These are phyloP conservation scores for Macropus fuliginosus DNA, from an alignment of 2,797 vertebrate genomes.

Conservation along the genomic window DNA sequence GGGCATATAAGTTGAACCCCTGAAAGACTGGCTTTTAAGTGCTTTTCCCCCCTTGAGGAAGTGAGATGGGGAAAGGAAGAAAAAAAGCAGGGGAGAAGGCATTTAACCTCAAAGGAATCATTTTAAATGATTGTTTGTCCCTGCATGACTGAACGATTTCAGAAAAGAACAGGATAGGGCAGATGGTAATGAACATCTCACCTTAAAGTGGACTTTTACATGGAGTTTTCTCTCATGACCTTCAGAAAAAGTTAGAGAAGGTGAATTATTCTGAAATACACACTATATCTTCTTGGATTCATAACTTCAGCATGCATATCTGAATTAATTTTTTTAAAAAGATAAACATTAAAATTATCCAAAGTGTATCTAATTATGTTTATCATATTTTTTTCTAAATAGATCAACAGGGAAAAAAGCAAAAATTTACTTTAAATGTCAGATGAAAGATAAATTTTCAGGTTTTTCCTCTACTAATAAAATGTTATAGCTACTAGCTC, in stretches of 20 bases:
- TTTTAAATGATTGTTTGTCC: slow-evolving; percentile 27
- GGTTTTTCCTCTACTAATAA: not conserved
- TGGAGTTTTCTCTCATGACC: not conserved
- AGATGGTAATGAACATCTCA: not conserved
- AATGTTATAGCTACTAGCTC: not conserved
- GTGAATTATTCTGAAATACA: not conserved
- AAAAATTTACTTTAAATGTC: not conserved
- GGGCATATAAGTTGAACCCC: slow-evolving; percentile 52
- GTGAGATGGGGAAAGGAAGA: slow-evolving; percentile 33
- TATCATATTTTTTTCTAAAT: not conserved
- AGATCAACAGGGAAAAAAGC: not conserved
- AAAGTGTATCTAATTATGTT: not conserved
- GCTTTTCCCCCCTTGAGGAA: slow-evolving; percentile 70
- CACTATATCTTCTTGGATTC: not conserved
- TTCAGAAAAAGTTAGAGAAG: not conserved
- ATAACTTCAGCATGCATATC: not conserved
- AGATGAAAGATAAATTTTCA: not conserved
- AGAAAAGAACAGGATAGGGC: slow-evolving; percentile 5
- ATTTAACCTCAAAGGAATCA: slow-evolving; percentile 43
- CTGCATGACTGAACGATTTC: slow-evolving; percentile 13
- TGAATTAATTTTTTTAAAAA: not conserved
- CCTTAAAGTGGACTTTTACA: not conserved
- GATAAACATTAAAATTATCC: not conserved
- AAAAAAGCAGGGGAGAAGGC: not conserved
- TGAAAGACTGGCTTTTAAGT: slow-evolving; percentile 70